Evolutionary conservation across 2,113 vertebrate genomes (phyloP).

Genomic region (Paradoxurus hermaphroditus): DNA sequence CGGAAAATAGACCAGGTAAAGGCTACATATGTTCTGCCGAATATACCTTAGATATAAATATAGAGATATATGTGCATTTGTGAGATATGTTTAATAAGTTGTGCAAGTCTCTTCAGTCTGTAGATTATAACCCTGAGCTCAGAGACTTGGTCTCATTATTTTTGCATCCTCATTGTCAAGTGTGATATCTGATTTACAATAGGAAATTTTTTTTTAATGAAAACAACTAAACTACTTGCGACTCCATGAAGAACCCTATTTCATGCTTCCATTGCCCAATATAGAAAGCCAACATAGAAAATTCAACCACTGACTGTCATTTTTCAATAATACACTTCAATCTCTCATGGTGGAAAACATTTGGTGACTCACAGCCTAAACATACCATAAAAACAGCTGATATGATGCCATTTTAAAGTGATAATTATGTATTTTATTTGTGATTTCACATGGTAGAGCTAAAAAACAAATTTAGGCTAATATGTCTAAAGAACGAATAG

Average conservation of each 20-base stretch:
- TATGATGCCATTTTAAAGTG: constrained; percentile 29
- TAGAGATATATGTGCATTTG: neutral
- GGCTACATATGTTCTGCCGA: neutral
- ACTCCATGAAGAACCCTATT: neutral
- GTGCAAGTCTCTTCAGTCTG: neutral
- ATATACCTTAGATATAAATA: neutral
- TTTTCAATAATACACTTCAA: constrained; percentile 48
- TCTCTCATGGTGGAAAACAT: constrained; percentile 6
- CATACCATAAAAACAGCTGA: constrained; percentile 40
- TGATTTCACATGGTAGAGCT: neutral
- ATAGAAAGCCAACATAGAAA: constrained; percentile 35
- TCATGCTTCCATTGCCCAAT: neutral
- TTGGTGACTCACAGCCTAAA: constrained; percentile 43
- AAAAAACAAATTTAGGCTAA: constrained; percentile 38
- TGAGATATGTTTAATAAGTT: neutral
- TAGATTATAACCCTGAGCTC: neutral
- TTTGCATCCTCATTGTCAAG: neutral
- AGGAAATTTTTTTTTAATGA: neutral
- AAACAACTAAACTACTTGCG: constrained; percentile 20
- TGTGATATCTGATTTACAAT: neutral
- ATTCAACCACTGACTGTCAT: constrained; percentile 21
- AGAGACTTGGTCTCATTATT: neutral
- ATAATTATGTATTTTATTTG: constrained; percentile 52
- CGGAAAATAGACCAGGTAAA: neutral
- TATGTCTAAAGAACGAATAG: neutral